Evolutionary conservation across 2,888 invertebrate species (phyloP), one percentile per base, ranked within the genome.

Genomic region (Apamea monoglypha): DNA sequence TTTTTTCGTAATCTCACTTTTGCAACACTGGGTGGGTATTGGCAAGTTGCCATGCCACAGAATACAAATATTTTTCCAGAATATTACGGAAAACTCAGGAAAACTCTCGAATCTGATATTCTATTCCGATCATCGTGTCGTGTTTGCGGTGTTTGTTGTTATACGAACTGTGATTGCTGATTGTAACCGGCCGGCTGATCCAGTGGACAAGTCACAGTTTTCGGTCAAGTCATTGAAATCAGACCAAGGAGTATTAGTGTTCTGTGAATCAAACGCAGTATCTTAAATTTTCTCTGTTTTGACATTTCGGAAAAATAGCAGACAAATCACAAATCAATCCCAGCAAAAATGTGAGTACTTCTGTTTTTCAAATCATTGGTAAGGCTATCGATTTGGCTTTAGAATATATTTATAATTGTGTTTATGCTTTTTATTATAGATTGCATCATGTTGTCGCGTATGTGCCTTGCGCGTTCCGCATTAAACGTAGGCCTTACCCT

Each of bases 371-470:
- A 7, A 21, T 32, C 10, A 81, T 40, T 50, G 16, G 12, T 25
- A 14, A 50, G 2, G 50, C 32, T 25, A 14, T 67, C 1, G 14
- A 32, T 67, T 44, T n/a, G 32, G 16, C 2, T 56, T 36, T 53
- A 1, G 25, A 25, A 1, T 36, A 25, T 1, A 29, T 47, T 82
- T 36, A 1, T 64, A 61, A 6, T 25, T 72, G 25, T 53, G 18
- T 64, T 64, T 64, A n/a, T 21, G 73, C 76, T 80, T 81, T 40
- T 36, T 36, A 40, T 88, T 82, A 36, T 76, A 91, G 94, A 90
- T 92, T 93, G 92, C 94, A 94, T 93, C 94, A 96, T 97, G 97
- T 90, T 97, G 90, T 97, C 97, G 53, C 96, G 97, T 85, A 93
- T 97, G 94, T 96, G 96, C 90, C 90, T 95, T 82, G 92, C 92